Conservation (phyloP, 2,888 invertebrate species). For the Apocheima hispidaria region DNA sequence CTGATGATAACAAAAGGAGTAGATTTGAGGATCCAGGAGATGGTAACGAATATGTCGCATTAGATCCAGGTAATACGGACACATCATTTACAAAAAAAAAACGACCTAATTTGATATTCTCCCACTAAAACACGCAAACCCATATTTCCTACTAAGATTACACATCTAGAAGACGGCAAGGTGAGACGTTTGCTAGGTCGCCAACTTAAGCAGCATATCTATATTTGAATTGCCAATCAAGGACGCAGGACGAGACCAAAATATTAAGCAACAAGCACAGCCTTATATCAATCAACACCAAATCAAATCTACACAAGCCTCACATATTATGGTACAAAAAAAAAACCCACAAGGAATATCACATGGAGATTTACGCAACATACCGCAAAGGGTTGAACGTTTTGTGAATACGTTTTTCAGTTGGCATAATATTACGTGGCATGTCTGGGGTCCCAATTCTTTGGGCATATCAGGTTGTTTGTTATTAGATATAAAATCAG, state of each 20-base stretch:
- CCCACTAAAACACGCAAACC: slow-evolving; percentile 14
- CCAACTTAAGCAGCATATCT: slow-evolving; percentile 5
- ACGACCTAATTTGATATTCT: neutral
- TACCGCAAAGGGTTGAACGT: neutral
- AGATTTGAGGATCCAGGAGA: neutral
- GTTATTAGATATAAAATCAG: neutral
- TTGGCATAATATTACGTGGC: neutral
- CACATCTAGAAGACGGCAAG: slow-evolving; percentile 13
- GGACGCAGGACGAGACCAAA: neutral
- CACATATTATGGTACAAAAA: neutral
- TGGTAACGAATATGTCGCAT: slow-evolving; percentile 2
- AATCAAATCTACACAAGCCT: too few species aligned
- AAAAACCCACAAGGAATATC: neutral
- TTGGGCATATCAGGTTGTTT: neutral
- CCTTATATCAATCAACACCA: too few species aligned
- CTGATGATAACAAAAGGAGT: neutral
- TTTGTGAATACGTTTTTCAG: neutral
- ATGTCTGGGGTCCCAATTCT: neutral
- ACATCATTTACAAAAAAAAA: slow-evolving; percentile 2
- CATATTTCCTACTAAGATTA: slow-evolving; percentile 13
- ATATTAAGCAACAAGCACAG: neutral
- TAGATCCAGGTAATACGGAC: neutral
- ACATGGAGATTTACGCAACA: neutral
- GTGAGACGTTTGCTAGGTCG: slow-evolving; percentile 4
- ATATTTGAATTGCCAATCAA: slow-evolving; percentile 4